Evolutionary conservation across 2,888 invertebrate genomes (phyloP), one percentile per base, ranked within the genome.

Genomic region (Cetonia aurata): DNA sequence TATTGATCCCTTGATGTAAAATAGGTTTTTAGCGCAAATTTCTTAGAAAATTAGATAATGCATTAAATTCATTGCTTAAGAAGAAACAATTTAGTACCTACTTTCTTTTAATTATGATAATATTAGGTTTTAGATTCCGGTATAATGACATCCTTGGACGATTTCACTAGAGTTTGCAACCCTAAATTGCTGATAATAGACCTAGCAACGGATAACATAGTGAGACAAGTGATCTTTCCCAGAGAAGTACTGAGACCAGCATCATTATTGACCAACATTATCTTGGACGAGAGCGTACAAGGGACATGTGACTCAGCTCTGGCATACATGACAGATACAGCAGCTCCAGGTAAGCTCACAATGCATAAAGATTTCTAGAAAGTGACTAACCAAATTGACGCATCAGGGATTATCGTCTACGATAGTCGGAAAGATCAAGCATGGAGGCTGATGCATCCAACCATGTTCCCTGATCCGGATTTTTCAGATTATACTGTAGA

Each of bases 391-490:
- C n/a, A n/a, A n/a, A n/a, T n/a, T n/a, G n/a, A n/a, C n/a, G n/a
- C n/a, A n/a, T n/a, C n/a, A 87, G 89, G 87, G 62, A 76, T 89
- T 8, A 77, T 89, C 0, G 86, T 89, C 0, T 91, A 91, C 79
- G 94, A 95, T 77, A 91, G 90, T 9, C 86, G 88, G 3, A 89
- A 89, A 53, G 94, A 94, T 80, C 89, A 90, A 73, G 93, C 94
- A 37, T 95, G 95, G 94, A 87, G 95, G 57, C 86, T 93, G 1
- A 88, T 91, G 31, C 94, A 95, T 83, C 92, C 94, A 0, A 89
- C 92, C 56, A 95, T 95, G 94, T 94, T 92, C 83, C 95, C 95
- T 0, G 91, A 95, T 85, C 94, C 95, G 0, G 92, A 94, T 82
- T 89, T 91, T 75, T 90, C 92, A 0, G 91, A 91, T 75, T 92